Conservation (phyloP, 2,113 vertebrate genomes). For the Brachionichthys hirsutus region DNA sequence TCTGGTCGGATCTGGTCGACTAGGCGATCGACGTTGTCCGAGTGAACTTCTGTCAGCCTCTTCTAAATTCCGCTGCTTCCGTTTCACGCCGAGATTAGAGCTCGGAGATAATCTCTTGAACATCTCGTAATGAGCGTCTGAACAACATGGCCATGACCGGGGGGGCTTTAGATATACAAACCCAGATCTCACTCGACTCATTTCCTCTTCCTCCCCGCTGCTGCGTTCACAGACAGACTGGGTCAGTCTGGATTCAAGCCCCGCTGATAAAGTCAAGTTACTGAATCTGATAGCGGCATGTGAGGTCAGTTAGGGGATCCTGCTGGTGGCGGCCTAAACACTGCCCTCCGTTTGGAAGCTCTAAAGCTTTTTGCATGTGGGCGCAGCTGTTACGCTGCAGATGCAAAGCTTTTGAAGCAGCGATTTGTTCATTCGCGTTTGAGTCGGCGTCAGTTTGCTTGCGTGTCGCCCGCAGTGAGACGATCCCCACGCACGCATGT, state of each 20-base stretch:
- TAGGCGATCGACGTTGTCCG: too few relatives aligned
- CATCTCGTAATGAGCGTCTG: constrained; percentile 2
- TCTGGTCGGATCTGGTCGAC: constrained; percentile 17
- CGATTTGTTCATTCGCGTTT: neutral
- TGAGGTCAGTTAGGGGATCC: constrained; percentile 3
- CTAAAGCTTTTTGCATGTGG: too few relatives aligned
- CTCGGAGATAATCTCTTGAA: neutral
- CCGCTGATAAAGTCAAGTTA: constrained; percentile 14
- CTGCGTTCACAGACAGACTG: constrained; percentile 17
- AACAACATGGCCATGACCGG: neutral
- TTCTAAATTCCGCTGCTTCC: constrained; percentile 1
- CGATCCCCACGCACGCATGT: constrained; percentile 34
- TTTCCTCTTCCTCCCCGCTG: constrained; percentile 15
- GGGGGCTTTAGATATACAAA: constrained; percentile 7
- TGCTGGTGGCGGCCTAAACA: neutral
- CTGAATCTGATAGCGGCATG: neutral
- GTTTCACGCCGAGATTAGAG: constrained; percentile 27
- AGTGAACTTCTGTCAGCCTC: neutral
- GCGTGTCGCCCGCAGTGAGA: constrained; percentile 19
- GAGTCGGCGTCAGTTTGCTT: constrained; percentile 9
- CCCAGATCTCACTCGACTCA: neutral
- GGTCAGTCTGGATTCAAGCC: constrained; percentile 25
- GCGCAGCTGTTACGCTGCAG: too few relatives aligned
- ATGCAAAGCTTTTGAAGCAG: too few relatives aligned
- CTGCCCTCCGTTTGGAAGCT: too few relatives aligned